Evolutionary conservation across 2,797 vertebrate genomes (phyloP), one percentile per base, ranked within the genome.

Genomic region (Gymnocypris eckloni): DNA sequence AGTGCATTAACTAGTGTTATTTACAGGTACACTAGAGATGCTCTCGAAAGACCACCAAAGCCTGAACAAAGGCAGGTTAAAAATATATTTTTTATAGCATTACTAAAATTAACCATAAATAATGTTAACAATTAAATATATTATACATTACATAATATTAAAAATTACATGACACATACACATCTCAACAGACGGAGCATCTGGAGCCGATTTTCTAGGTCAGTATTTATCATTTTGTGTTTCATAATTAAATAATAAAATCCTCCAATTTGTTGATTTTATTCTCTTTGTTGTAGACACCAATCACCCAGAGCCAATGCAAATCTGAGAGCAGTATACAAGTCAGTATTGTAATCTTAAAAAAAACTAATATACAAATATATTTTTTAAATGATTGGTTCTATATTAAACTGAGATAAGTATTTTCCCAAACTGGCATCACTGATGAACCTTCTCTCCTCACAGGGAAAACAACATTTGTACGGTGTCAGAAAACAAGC

Each of bases 1-100:
- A 52, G 16, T 50, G 6, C 13, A 50, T n/a, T 2, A 73, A 50
- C 15, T 28, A 73, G 43, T 16, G 45, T 15, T 48, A 50, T 50
- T 1, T 25, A 48, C 71, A 50, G 71, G 25, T 50, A 50, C 72
- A 75, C 13, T 18, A 25, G 2, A 76, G 33, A 77, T 37, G 50
- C n/a, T 64, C 52, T 75, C 1, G 7, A 16, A 78, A 81, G 86
- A 67, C 83, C 83, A 43, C 86, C 66, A 54, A 87, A 20, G 70
- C 71, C 82, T 64, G 79, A 85, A 41, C 84, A 82, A 54, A 82
- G 83, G 79, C 52, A 72, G 22, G 64, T 18, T 67, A 2, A 66
- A 43, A 61, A 28, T 61, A 18, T 11, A 48, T 45, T 18, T 59
- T 28, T 28, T 28, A 28, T 28, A 25, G 20, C 2, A 3, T 66